These are phyloP conservation scores for Pediacus dermestoides DNA, from an alignment of 2,888 invertebrate species.

Conservation along the genomic window DNA sequence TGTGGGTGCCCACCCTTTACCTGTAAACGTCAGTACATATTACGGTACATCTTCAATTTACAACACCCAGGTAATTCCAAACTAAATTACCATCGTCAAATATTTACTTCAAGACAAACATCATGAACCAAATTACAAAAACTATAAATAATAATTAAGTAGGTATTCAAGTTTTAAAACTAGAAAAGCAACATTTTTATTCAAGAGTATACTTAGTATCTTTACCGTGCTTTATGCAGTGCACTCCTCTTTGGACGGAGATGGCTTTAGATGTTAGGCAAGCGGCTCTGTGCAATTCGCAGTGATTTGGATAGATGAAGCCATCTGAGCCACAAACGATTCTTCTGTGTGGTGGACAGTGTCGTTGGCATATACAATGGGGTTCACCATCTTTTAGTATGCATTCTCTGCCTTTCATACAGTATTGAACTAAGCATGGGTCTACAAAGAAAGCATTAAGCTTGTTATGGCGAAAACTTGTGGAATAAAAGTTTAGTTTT, in stretches of 20 bases:
- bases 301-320: slow-evolving; percentile 64
- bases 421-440: slow-evolving; percentile 63
- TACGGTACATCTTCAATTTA: slow-evolving; percentile 1
- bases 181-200: slow-evolving; percentile 3
- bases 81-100: too few species aligned
- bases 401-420: slow-evolving; percentile 65
- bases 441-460: slow-evolving; percentile 48
- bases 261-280: slow-evolving; percentile 56
- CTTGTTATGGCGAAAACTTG: too few species aligned
- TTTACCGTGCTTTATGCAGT: slow-evolving; percentile 52
- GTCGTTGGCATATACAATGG: slow-evolving; percentile 60
- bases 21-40: slow-evolving; percentile 30
- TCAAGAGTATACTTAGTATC: too few species aligned
- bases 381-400: slow-evolving; percentile 51
- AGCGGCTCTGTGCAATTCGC: slow-evolving; percentile 62
- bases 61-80: too few species aligned
- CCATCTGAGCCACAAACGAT: slow-evolving; percentile 66
- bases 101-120: too few species aligned
- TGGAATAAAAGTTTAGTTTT: too few species aligned
- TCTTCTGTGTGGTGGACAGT: slow-evolving; percentile 58
- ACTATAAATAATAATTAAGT: slow-evolving; percentile 1
- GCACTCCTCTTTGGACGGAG: slow-evolving; percentile 54
- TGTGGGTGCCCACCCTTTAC: slow-evolving; percentile 46
- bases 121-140: slow-evolving; percentile 5
- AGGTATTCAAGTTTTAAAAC: neutral